These are phyloP conservation scores for Acipenser oxyrinchus DNA, from an alignment of 2,797 vertebrate species.

Conservation along the genomic window DNA sequence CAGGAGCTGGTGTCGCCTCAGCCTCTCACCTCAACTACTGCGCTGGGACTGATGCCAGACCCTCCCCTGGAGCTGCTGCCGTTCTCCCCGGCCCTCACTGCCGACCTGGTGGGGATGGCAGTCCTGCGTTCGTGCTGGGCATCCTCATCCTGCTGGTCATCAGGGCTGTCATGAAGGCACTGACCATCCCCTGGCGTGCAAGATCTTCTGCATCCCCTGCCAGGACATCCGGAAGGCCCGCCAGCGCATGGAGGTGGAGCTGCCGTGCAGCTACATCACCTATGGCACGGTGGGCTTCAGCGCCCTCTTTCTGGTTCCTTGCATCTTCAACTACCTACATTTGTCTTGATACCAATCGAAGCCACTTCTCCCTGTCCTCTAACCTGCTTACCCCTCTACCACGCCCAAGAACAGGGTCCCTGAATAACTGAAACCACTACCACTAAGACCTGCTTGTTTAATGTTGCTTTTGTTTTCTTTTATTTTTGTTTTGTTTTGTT, in stretches of 20 bases:
- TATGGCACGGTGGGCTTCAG: constrained; percentile 82
- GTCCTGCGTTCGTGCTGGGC: constrained; percentile 65
- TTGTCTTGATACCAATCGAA: constrained; percentile 58
- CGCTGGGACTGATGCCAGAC: constrained; percentile 66
- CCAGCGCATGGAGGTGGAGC: constrained; percentile 88
- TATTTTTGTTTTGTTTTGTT: neutral
- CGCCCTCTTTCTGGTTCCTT: constrained; percentile 75
- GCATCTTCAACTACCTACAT: constrained; percentile 60
- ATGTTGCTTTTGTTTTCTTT: constrained; percentile 5
- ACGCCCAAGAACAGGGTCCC: neutral
- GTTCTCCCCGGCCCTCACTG: constrained; percentile 48
- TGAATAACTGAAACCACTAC: neutral
- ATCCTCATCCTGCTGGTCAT: constrained; percentile 67
- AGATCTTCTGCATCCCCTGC: constrained; percentile 52
- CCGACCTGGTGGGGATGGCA: constrained; percentile 51
- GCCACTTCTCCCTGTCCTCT: neutral
- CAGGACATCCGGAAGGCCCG: constrained; percentile 71
- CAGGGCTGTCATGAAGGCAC: constrained; percentile 71
- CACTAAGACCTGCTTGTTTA: neutral
- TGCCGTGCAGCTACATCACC: constrained; percentile 86
- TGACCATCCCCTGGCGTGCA: constrained; percentile 76
- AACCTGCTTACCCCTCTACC: neutral
- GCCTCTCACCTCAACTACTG: constrained; percentile 72
- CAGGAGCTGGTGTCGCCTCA: constrained; percentile 82
- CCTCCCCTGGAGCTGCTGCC: constrained; percentile 55